Evolutionary conservation across 2,113 vertebrate genomes (phyloP).

Genomic region (Excalfactoria chinensis): DNA sequence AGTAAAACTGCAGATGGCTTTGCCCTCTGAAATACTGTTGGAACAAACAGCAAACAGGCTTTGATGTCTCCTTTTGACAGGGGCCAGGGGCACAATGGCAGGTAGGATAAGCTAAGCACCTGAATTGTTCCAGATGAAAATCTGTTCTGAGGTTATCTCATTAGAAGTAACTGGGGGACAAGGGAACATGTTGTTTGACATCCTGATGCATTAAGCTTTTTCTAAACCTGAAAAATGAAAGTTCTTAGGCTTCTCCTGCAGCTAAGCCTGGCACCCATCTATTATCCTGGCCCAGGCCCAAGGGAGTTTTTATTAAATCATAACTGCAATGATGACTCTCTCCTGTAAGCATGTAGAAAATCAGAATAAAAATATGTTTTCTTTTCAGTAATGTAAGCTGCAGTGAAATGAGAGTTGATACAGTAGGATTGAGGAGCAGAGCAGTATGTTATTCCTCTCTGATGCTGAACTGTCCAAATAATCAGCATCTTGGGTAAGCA

Average conservation of each 20-base stretch:
- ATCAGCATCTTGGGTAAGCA: not conserved
- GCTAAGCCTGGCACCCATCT: not conserved
- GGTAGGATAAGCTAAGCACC: not conserved
- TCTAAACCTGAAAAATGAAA: constrained; percentile 6
- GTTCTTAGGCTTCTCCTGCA: not conserved
- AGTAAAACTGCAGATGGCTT: not conserved
- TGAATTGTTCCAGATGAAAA: not conserved
- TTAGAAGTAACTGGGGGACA: constrained; percentile 8
- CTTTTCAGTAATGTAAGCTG: not conserved
- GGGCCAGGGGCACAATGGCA: not conserved
- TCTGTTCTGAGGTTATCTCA: not conserved
- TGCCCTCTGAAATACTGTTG: not conserved
- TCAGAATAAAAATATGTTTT: constrained; percentile 41
- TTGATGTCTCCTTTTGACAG: not conserved
- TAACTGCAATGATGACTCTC: not conserved
- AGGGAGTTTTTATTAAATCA: constrained; percentile 39
- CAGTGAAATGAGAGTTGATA: not conserved
- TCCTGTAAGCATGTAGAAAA: constrained; percentile 8
- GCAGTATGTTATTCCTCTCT: constrained; percentile 33
- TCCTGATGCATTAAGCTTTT: not conserved
- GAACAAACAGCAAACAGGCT: not conserved
- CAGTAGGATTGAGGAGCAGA: not conserved
- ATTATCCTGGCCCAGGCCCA: not conserved
- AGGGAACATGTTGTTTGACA: not conserved
- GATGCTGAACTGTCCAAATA: constrained; percentile 9